These are phyloP conservation scores for Anolis sagrei DNA, from an alignment of 2,113 vertebrate genomes.

Conservation along the genomic window DNA sequence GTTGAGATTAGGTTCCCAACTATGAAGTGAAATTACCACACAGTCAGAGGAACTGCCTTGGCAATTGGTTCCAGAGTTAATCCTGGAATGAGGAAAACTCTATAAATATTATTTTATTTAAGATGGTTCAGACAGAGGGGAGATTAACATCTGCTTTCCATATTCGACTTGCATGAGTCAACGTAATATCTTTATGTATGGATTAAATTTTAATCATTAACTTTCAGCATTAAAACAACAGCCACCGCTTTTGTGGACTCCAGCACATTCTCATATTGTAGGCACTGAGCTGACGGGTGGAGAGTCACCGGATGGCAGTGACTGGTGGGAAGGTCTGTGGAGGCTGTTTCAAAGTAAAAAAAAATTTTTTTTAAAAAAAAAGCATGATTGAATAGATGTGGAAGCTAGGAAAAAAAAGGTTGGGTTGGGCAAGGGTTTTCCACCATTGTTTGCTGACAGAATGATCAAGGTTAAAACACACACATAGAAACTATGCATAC, in stretches of 20 bases:
- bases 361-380: not conserved
- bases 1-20: not conserved
- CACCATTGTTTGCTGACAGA: not conserved
- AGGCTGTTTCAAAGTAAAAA: not conserved
- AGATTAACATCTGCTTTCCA: slow-evolving; percentile 14
- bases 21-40: not conserved
- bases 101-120: slow-evolving; percentile 8
- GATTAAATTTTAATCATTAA: not conserved
- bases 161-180: not conserved
- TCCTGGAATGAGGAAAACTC: not conserved
- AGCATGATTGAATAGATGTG: too few species aligned
- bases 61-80: not conserved
- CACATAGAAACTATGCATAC: not conserved
- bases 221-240: not conserved
- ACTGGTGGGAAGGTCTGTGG: not conserved
- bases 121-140: not conserved
- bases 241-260: not conserved
- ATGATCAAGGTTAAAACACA: not conserved
- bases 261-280: not conserved
- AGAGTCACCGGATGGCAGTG: not conserved
- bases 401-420: not conserved
- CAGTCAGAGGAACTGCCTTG: not conserved
- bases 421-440: not conserved
- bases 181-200: not conserved
- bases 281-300: not conserved